Evolutionary conservation across 1,140 invertebrate genomes (phyloP), one percentile per base, ranked within the genome.

Genomic region (Trachymyrmex cornetzi): DNA sequence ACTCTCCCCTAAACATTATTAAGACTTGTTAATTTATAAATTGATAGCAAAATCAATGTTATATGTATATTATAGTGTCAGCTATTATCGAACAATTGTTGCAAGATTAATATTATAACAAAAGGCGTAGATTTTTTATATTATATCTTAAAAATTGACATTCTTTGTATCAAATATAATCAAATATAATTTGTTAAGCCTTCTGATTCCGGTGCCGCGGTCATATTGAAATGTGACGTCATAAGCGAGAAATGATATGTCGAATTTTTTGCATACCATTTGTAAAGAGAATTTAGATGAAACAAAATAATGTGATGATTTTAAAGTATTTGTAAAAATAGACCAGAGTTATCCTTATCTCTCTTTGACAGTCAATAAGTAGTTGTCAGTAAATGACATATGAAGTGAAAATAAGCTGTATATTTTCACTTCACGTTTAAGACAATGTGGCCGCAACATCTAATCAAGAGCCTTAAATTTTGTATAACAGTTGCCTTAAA

Each of bases 71-170:
- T 9, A 67, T 22, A 67, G 4, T 24, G 7, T 34, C 22, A 79
- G 27, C 16, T 66, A 53, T 79, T 85, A 85, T 84, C 55, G 55
- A 84, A 84, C 55, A 84, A 81, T 81, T 75, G 80, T 75, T 74
- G n/a, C 2, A 75, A 48, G 44, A 81, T 22, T 16, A 61, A 24
- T 84, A 24, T 74, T 44, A 48, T 59, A 74, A 59, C 12, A 48
- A 34, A 69, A 24, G 2, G 38, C 22, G 14, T 11, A 48, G 16
- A 72, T 61, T n/a, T 30, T 59, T 59, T 82, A 57, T 57, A 16
- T 14, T 22, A 57, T 22, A 57, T 50, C 14, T 50, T 22, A 0
- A 24, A 3, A 84, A 84, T 74, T 84, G 55, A 75, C 80, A 48
- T 63, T 75, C 11, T 74, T 82, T 30, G 1, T 72, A 44, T 14